Evolutionary conservation across 2,113 vertebrate species (phyloP).

Genomic region (Muscicapa adusta): DNA sequence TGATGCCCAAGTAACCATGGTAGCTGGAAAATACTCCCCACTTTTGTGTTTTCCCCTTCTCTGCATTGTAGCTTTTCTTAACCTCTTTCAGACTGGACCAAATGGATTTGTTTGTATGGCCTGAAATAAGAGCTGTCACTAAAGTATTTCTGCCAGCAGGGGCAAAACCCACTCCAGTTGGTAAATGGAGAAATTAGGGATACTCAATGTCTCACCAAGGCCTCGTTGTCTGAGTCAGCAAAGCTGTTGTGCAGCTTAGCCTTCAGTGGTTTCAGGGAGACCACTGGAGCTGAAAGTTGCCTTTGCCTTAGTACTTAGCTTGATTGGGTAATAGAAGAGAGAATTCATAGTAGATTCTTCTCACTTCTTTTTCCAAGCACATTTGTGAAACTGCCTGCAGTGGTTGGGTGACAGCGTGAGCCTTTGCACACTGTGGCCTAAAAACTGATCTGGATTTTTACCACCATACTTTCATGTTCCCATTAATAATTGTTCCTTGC

Average conservation of each 20-base stretch:
- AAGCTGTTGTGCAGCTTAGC: neutral
- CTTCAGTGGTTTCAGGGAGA: neutral
- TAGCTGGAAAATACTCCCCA: neutral
- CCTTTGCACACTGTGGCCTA: neutral
- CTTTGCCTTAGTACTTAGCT: neutral
- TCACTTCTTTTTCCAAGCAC: neutral
- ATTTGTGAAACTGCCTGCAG: neutral
- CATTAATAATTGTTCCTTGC: neutral
- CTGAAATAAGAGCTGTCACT: neutral
- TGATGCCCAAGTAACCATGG: neutral
- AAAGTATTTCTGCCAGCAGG: neutral
- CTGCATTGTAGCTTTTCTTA: neutral
- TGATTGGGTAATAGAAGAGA: neutral
- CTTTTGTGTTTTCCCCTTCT: neutral
- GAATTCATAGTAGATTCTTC: neutral
- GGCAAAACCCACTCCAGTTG: neutral
- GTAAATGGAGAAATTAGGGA: neutral
- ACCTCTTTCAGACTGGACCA: neutral
- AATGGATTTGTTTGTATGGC: neutral
- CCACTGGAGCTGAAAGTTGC: neutral
- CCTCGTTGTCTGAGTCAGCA: neutral
- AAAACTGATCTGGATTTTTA: neutral
- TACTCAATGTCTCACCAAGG: neutral
- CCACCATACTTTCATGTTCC: rapidly evolving
- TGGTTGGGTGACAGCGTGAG: rapidly evolving